Evolutionary conservation across 2,113 vertebrate genomes (phyloP).

Genomic region (Pituophis catenifer): DNA sequence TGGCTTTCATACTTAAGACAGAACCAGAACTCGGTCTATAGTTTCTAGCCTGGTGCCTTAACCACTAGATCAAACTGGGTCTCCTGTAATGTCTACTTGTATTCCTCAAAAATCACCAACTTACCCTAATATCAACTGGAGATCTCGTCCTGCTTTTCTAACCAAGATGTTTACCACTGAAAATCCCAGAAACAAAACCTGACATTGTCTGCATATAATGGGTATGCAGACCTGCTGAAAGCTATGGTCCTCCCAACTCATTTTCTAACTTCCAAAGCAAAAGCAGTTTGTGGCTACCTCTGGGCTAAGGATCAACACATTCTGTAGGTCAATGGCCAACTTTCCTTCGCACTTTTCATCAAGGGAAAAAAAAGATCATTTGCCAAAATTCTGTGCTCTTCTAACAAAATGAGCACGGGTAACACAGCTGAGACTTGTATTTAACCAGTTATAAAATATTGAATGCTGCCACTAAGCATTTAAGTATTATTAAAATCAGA

Average conservation of each 20-base stretch:
- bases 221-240: background rate
- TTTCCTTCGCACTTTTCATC: background rate
- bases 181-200: background rate
- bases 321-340: background rate
- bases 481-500: background rate
- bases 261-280: background rate
- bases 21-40: background rate
- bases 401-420: conserved; percentile 4
- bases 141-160: background rate
- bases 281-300: background rate
- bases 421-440: background rate
- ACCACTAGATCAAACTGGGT: background rate
- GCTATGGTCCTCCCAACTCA: background rate
- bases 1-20: background rate
- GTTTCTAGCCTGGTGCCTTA: background rate
- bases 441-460: conserved; percentile 6
- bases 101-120: background rate
- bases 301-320: background rate
- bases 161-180: background rate
- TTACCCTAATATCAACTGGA: background rate
- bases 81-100: background rate
- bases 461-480: background rate
- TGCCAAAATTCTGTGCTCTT: conserved; percentile 21
- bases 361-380: background rate
- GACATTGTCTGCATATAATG: background rate